These are phyloP conservation scores for Spodoptera litura DNA, from an alignment of 1,140 invertebrate genomes.

Conservation along the genomic window DNA sequence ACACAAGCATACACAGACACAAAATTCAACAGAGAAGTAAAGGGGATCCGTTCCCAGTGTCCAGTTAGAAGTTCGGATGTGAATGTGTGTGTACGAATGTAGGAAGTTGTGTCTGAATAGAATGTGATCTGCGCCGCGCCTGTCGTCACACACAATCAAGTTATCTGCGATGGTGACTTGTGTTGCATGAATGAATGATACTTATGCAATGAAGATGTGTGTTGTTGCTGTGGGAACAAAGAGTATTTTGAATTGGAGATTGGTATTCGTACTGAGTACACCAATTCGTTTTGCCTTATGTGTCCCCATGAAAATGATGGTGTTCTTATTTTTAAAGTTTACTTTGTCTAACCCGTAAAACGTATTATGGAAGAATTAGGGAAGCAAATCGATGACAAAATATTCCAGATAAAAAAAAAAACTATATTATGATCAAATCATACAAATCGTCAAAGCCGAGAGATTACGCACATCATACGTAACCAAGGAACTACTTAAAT, in stretches of 20 bases:
- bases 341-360: no score
- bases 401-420: background rate
- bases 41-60: background rate
- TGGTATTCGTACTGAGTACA: no score
- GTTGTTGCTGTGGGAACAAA: no score
- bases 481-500: background rate
- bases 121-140: conserved; percentile 20
- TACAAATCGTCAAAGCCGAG: background rate
- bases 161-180: conserved; percentile 41
- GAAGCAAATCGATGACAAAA: no score
- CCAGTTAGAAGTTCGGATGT: conserved; percentile 8
- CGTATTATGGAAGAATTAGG: no score
- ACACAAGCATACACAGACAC: background rate
- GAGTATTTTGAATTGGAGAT: no score
- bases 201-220: no score
- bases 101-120: conserved; percentile 21
- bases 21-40: conserved; percentile 11
- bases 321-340: no score
- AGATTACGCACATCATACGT: background rate
- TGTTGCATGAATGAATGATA: conserved; percentile 31
- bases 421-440: background rate
- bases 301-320: no score
- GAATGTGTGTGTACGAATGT: conserved; percentile 2
- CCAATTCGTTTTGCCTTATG: no score
- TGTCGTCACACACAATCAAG: conserved; percentile 49